A percentile compares a stretch with the other conserved stretches of the same genome.
Evolutionary conservation across 2,113 vertebrate genomes (phyloP).

Genomic region (Brachionichthys hirsutus): DNA sequence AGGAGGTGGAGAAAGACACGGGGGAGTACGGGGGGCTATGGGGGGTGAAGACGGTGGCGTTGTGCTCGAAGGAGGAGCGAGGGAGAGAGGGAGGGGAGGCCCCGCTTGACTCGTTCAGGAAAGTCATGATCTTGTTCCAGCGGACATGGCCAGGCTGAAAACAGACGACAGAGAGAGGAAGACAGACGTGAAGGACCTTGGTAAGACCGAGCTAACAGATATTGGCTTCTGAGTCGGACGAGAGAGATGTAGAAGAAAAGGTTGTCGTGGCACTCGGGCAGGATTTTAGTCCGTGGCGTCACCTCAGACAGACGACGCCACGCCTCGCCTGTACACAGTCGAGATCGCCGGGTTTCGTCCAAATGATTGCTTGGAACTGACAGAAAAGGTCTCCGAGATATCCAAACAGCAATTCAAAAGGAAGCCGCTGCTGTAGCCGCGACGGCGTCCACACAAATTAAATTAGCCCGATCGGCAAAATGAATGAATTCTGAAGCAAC

Average conservation of each 20-base stretch:
- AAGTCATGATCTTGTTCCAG: constrained; percentile 60
- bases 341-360: not conserved
- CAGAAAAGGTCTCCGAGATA: not conserved
- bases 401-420: no score
- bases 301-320: not conserved
- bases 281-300: constrained; percentile 3
- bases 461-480: no score
- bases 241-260: not conserved
- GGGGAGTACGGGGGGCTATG: constrained; percentile 39
- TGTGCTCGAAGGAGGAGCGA: constrained; percentile 30
- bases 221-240: constrained; percentile 1
- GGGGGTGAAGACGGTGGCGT: constrained; percentile 43
- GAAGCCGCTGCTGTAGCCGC: no score
- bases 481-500: no score
- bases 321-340: not conserved
- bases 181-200: not conserved
- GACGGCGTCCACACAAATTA: no score
- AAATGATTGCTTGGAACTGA: not conserved
- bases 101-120: constrained; percentile 52
- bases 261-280: not conserved
- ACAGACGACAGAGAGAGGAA: constrained; percentile 31
- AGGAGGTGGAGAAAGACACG: constrained; percentile 32
- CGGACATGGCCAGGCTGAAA: constrained; percentile 51
- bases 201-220: not conserved
- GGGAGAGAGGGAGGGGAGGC: constrained; percentile 23